Evolutionary conservation across 2,888 invertebrate species (phyloP).

Genomic region (Pseudanteris insignis): DNA sequence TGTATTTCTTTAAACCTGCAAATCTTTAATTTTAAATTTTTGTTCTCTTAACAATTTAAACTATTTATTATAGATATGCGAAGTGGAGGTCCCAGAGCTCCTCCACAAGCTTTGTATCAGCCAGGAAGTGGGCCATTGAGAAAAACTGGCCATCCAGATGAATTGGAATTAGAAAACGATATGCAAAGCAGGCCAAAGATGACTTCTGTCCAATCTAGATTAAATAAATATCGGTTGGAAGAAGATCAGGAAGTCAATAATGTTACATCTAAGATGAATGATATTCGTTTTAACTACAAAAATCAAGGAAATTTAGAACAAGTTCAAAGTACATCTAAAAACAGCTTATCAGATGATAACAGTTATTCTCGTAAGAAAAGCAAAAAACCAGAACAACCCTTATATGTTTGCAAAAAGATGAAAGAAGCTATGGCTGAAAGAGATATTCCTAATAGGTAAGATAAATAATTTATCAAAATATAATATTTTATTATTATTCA

Average conservation of each 20-base stretch:
- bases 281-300: slow-evolving; percentile 56
- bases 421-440: slow-evolving; percentile 65
- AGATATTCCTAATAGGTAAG: slow-evolving; percentile 60
- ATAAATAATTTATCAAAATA: not conserved
- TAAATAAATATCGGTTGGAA: slow-evolving; percentile 52
- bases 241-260: slow-evolving; percentile 53
- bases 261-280: slow-evolving; percentile 55
- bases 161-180: slow-evolving; percentile 67
- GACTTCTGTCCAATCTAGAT: slow-evolving; percentile 57
- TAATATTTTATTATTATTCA: not conserved
- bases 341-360: slow-evolving; percentile 49
- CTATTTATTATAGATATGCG: slow-evolving; percentile 68
- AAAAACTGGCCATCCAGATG: slow-evolving; percentile 73
- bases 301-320: slow-evolving; percentile 54
- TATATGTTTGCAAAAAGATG: slow-evolving; percentile 69
- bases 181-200: slow-evolving; percentile 54
- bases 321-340: slow-evolving; percentile 50
- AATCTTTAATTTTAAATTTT: too few species aligned
- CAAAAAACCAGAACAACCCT: slow-evolving; percentile 70
- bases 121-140: slow-evolving; percentile 81
- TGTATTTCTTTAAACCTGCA: too few species aligned
- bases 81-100: slow-evolving; percentile 73
- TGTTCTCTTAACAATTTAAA: not conserved
- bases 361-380: slow-evolving; percentile 56
- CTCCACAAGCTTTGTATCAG: slow-evolving; percentile 77